Evolutionary conservation across 2,797 vertebrate genomes (phyloP), one percentile per base, ranked within the genome.

Genomic region (Carapus acus): DNA sequence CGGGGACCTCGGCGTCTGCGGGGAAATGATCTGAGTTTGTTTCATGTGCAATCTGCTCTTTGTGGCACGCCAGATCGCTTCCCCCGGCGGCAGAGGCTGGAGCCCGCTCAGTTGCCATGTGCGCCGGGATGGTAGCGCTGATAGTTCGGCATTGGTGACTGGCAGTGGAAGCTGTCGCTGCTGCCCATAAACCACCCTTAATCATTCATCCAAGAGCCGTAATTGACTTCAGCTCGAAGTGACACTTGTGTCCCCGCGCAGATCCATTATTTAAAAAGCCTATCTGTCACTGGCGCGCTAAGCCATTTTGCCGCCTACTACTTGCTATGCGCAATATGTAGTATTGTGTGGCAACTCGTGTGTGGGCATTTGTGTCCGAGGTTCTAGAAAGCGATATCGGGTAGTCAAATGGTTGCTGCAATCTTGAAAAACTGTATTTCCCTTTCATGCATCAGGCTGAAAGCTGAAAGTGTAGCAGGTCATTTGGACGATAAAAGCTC

Each of bases 201-300:
- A 69, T 77, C 71, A 67, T 75, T 77, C 71, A 78, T 62, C 65
- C 67, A 43, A 69, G 62, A 62, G 48, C 55, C 52, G 6, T 73
- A 73, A 78, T 82, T 68, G 75, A 79, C 71, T 71, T 62, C 75
- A 52, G 67, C 1, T 51, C 67, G 55, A 62, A 71, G 69, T 73
- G 73, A 79, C 74, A 78, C 67, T 67, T 9, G 8, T 55, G 69
- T 67, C 62, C 73, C 57, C 51, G 54, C 18, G 63, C 39, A 2
- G 60, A 69, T 79, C 63, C 72, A 77, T 79, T 76, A 77, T 77
- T 77, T 56, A 73, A 68, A 66, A 66, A 9, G 48, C 71, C 57
- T 67, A 64, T 78, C 73, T 62, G 69, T 69, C 74, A 68, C 41
- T 17, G 36, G 52, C 7, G 43, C 65, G 37, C 29, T 52, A 54